A percentile compares a stretch with the other conserved stretches of the same genome.
Evolutionary conservation across 2,888 invertebrate species (phyloP).

Genomic region (Peribatodes rhomboidaria): DNA sequence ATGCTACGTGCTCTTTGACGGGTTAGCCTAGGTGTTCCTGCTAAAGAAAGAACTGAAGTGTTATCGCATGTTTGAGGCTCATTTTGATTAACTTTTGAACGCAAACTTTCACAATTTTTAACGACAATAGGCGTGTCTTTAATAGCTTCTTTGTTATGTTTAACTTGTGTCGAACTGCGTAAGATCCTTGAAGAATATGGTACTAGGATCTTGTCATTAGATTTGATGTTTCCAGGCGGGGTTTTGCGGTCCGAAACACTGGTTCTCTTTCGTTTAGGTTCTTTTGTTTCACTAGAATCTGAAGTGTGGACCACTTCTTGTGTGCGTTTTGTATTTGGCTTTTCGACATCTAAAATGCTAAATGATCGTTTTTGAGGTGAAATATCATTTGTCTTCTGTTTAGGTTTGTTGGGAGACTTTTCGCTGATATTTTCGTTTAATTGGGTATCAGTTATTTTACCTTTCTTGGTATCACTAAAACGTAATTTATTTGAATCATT

Average conservation of each 20-base stretch:
- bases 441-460: not conserved
- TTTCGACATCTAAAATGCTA: not conserved
- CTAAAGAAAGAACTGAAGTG: not conserved
- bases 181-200: conserved; percentile 16
- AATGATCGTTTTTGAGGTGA: not conserved
- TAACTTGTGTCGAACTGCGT: conserved; percentile 22
- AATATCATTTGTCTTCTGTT: not conserved
- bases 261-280: conserved; percentile 6
- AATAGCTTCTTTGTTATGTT: conserved; percentile 7
- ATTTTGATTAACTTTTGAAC: not conserved
- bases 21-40: not conserved
- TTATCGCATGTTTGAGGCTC: not conserved
- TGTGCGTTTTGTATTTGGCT: not conserved
- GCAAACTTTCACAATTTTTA: not conserved
- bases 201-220: not conserved
- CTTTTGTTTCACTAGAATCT: not conserved
- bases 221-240: not conserved
- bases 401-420: not conserved
- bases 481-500: not conserved
- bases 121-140: not conserved
- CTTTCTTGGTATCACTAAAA: not conserved
- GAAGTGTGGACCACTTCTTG: not conserved
- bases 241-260: conserved; percentile 6
- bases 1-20: not conserved
- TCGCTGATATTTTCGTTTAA: not conserved